phyloP scores from a whole-genome alignment of 2,888 invertebrate genomes.

The Dendrolimus houi region DNA sequence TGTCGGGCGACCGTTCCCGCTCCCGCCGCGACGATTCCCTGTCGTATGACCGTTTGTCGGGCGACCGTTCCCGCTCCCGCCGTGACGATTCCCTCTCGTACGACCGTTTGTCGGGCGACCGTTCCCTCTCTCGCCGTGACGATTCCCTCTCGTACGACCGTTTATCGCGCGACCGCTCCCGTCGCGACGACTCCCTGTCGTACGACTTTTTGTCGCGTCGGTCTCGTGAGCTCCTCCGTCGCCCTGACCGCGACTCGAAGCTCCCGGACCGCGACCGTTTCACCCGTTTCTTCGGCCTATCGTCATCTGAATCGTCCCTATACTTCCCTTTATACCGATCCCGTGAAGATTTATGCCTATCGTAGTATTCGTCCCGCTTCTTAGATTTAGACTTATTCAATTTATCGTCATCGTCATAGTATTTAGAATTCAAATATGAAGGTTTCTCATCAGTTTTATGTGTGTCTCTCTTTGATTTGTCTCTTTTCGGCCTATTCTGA shows the following conservation, averaged over 20 bases:
- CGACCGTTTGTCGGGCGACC: conserved; percentile 29
- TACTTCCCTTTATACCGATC: conserved; percentile 51
- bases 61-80: conserved; percentile 36
- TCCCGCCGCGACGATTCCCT: conserved; percentile 43
- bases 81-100: conserved; percentile 12
- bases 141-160: conserved; percentile 43
- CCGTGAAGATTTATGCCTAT: conserved; percentile 44
- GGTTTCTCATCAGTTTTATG: conserved; percentile 36
- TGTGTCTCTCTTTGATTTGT: conserved; percentile 43
- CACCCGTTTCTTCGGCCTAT: conserved; percentile 45
- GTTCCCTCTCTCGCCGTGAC: too few relatives aligned
- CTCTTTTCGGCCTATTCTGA: conserved; percentile 41
- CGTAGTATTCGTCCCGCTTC: conserved; percentile 44
- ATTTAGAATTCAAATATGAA: conserved; percentile 33
- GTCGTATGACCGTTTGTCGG: conserved; percentile 49
- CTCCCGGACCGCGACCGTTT: conserved; percentile 54
- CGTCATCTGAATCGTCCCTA: conserved; percentile 57
- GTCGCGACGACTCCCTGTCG: conserved; percentile 44
- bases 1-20: conserved; percentile 38
- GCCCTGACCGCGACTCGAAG: conserved; percentile 45
- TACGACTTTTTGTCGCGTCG: conserved; percentile 42
- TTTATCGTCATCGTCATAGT: conserved; percentile 42
- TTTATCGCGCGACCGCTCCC: conserved; percentile 38
- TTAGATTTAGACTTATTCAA: conserved; percentile 36
- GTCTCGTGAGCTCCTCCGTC: conserved; percentile 33